Base-by-base conservation (phyloP, 2,888 invertebrate species). In the Cryptocheilus praepositus region DNA sequence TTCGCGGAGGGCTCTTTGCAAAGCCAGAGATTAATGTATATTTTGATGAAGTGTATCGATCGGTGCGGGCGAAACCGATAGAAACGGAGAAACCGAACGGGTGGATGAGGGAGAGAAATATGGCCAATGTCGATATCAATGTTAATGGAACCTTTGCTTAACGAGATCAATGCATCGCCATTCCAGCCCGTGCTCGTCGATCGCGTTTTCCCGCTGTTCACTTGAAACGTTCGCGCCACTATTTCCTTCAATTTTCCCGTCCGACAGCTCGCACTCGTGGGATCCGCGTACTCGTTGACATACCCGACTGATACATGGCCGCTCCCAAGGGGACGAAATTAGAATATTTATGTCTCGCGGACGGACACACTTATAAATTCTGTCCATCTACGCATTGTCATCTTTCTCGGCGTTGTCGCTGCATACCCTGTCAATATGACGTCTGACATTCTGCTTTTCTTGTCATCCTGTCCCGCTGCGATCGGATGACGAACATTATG, bases 11-110 rank as follows among this genome's bases (percentile, higher is more conserved):
- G 15, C 36, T 57, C 28, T 36, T 25, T 52, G 55, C 46, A 53
- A 67, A 55, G 55, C 57, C 61, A 63, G 49, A 54, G 49, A 49
- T 49, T 49, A 49, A 49, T 49, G 49, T 49, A 18, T 18, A 49
- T 16, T 49, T 49, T 49, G 49, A 49, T 49, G 49, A 49, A 49
- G 49, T 49, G 49, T 49, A 49, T 49, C 19, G 36, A 36, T 36
- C 36, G 36, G 36, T 11, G 36, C 7, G 4, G 36, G 11, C 36
- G 36, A 5, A 11, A 36, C 36, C 36, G 36, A 36, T 36, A 7
- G 36, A 7, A 11, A 11, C 36, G 8, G 36, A 36, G 49, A 18
- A 49, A 18, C 49, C 49, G 49, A n/a, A 3, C 49, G 2, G 49
- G 4, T n/a, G 49, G 49, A 46, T 5, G 46, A 49, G 16, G 16